phyloP scores from a whole-genome alignment of 1,140 invertebrate genomes.

The Drosophila ogumai region DNA sequence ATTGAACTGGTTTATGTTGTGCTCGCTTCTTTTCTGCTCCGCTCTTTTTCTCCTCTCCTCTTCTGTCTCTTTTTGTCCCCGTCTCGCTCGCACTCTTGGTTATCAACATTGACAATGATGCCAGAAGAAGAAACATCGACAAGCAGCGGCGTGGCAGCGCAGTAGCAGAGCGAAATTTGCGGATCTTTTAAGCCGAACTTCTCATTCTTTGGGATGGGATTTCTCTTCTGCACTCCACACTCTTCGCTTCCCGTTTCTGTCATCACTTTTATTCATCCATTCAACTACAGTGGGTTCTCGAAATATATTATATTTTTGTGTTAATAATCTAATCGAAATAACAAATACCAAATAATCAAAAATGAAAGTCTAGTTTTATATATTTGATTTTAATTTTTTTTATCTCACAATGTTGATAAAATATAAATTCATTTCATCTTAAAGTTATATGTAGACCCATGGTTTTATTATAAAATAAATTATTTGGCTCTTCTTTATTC shows the following conservation, averaged over 20 bases:
- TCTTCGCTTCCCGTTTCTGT: not conserved
- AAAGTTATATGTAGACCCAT: not conserved
- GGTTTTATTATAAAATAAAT: not conserved
- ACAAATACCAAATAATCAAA: not conserved
- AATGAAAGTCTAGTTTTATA: not conserved
- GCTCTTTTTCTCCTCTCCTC: conserved; percentile 5
- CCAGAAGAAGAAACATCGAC: conserved; percentile 42
- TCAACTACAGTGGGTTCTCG: conserved; percentile 5
- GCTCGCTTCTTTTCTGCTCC: conserved; percentile 40
- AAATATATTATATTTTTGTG: too few species aligned
- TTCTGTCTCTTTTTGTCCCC: conserved; percentile 22
- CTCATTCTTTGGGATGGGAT: conserved; percentile 26
- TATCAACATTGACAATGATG: conserved; percentile 65
- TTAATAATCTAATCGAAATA: not conserved
- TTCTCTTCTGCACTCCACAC: conserved; percentile 1
- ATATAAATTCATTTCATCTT: too few species aligned
- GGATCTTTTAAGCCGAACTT: conserved; percentile 33
- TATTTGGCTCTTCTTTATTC: not conserved
- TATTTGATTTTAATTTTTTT: not conserved
- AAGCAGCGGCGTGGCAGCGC: conserved; percentile 24
- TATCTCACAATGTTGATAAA: too few species aligned
- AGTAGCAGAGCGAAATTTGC: conserved; percentile 22
- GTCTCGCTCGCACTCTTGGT: conserved; percentile 36
- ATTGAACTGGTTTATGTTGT: conserved; percentile 77
- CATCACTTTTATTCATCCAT: not conserved